phyloP scores from a whole-genome alignment of 2,797 vertebrate species.

The Microtus californicus region DNA sequence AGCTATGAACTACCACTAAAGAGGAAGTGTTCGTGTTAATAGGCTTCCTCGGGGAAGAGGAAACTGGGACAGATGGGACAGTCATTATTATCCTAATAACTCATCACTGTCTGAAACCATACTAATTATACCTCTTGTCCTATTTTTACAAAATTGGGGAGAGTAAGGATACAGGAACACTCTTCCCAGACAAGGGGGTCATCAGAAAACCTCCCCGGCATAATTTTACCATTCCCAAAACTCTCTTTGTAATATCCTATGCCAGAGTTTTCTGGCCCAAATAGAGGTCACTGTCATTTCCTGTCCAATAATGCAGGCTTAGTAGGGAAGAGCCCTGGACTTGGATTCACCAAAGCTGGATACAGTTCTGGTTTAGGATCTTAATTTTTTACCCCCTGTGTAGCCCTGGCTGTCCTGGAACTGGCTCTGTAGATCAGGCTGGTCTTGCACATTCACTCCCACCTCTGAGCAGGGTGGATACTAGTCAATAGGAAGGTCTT shows the following conservation, averaged over 20 bases:
- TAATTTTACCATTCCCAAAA: rapidly evolving
- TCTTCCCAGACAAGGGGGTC: neutral
- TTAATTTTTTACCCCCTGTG: neutral
- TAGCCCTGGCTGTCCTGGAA: neutral
- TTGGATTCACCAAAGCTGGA: neutral
- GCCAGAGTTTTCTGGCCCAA: neutral
- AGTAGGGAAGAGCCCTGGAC: slow-evolving; percentile 10
- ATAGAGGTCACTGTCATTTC: neutral
- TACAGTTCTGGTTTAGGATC: neutral
- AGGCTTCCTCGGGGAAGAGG: slow-evolving; percentile 79
- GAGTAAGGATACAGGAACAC: neutral
- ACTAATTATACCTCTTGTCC: slow-evolving; percentile 77
- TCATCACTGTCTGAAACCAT: slow-evolving; percentile 60
- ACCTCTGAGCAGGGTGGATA: neutral
- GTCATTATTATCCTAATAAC: slow-evolving; percentile 63
- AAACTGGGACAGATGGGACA: slow-evolving; percentile 78
- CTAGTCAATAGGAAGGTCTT: neutral
- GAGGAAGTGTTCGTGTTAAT: slow-evolving; percentile 76
- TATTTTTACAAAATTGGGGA: slow-evolving; percentile 68
- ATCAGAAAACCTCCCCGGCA: neutral
- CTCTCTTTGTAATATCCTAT: neutral
- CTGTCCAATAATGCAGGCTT: neutral
- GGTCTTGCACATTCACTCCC: neutral
- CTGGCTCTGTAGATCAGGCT: neutral
- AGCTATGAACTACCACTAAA: slow-evolving; percentile 17